phyloP scores from a whole-genome alignment of 2,113 vertebrate genomes.

The Halichoeres trimaculatus region DNA sequence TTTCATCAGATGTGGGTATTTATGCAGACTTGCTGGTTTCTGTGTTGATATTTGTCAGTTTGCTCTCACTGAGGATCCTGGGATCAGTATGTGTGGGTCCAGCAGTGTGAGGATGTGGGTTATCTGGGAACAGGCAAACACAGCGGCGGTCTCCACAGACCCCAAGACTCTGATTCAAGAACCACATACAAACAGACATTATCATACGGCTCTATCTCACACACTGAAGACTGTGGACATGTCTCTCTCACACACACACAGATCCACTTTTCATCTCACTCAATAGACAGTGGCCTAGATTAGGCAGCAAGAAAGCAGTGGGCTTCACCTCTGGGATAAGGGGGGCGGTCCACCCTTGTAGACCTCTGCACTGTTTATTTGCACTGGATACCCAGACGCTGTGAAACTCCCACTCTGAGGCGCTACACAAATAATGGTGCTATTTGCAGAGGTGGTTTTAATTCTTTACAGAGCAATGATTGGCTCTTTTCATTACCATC shows the following conservation, averaged over 20 bases:
- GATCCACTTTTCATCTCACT: constrained; percentile 74
- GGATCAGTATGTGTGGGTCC: constrained; percentile 56
- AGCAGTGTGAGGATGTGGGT: constrained; percentile 69
- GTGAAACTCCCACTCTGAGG: constrained; percentile 82
- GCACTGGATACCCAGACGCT: constrained; percentile 83
- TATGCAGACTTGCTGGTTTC: constrained; percentile 46
- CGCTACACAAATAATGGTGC: constrained; percentile 77
- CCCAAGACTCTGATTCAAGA: constrained; percentile 55
- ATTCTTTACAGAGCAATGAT: constrained; percentile 80
- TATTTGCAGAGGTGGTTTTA: constrained; percentile 85
- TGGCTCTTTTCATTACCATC: constrained; percentile 68
- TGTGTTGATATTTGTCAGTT: constrained; percentile 55
- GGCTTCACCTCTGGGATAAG: constrained; percentile 74
- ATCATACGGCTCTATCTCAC: constrained; percentile 66
- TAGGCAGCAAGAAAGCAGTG: constrained; percentile 80
- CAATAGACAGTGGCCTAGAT: constrained; percentile 78
- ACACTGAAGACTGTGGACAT: constrained; percentile 22
- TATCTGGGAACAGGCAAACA: constrained; percentile 72
- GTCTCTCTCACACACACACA: constrained; percentile 54
- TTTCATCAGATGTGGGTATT: constrained; percentile 44
- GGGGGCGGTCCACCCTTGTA: constrained; percentile 65
- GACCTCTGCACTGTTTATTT: constrained; percentile 85
- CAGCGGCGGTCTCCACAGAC: constrained; percentile 53
- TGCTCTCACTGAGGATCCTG: constrained; percentile 57
- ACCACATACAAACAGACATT: constrained; percentile 67